Conservation (phyloP, 2,113 vertebrate genomes). For the Oryzias melastigma region DNA sequence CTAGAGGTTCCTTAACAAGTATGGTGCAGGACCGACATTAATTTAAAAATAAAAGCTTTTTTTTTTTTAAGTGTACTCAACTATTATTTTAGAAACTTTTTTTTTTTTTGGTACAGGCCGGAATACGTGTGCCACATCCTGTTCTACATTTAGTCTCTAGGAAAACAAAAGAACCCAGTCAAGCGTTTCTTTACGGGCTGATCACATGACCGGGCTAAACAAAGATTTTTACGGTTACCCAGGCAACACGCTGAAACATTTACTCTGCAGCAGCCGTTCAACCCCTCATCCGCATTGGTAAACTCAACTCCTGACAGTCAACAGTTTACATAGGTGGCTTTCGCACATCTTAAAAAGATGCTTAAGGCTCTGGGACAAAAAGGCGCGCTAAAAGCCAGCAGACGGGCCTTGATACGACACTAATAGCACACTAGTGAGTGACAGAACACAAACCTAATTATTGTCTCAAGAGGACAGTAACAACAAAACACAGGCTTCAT, state of each 20-base stretch:
- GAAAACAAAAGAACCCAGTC: slow-evolving; percentile 45
- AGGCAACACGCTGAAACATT: slow-evolving; percentile 55
- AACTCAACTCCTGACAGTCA: slow-evolving; percentile 26
- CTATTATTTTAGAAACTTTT: too few species aligned
- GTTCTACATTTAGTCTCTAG: slow-evolving; percentile 19
- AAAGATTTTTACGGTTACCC: slow-evolving; percentile 59
- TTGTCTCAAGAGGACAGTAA: slow-evolving; percentile 25
- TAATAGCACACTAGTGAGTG: slow-evolving; percentile 12
- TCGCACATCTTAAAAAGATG: slow-evolving; percentile 12
- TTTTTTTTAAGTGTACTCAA: too few species aligned
- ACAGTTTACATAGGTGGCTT: slow-evolving; percentile 28
- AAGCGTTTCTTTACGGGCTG: slow-evolving; percentile 31
- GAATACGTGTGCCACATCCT: neutral
- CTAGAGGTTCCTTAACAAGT: too few species aligned
- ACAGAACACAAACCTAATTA: slow-evolving; percentile 51
- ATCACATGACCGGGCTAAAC: slow-evolving; percentile 48
- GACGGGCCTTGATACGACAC: neutral
- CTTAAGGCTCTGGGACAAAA: slow-evolving; percentile 2
- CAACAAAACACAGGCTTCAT: slow-evolving; percentile 42
- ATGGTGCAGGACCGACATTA: too few species aligned
- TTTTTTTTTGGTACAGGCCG: too few species aligned
- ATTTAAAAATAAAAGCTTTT: too few species aligned
- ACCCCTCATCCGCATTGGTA: slow-evolving; percentile 42
- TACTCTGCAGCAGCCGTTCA: slow-evolving; percentile 28
- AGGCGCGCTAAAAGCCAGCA: neutral